phyloP scores from a whole-genome alignment of 2,113 vertebrate species.

The Proteles cristata region DNA sequence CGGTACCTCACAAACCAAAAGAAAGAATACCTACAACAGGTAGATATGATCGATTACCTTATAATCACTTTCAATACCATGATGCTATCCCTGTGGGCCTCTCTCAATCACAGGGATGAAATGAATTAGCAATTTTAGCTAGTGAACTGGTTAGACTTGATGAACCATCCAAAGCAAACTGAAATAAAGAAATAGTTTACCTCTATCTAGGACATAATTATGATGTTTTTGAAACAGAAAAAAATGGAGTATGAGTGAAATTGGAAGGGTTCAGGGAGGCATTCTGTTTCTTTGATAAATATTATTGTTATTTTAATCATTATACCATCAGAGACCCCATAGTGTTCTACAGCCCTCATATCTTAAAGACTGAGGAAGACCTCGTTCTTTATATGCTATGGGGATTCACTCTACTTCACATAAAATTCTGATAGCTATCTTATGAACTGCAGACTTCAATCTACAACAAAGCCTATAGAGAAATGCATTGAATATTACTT shows the following conservation, averaged over 20 bases:
- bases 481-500: background rate
- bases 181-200: background rate
- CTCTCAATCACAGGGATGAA: background rate
- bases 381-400: background rate
- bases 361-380: background rate
- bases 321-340: background rate
- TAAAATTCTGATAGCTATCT: background rate
- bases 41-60: background rate
- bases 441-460: background rate
- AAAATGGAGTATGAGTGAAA: background rate
- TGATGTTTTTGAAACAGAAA: background rate
- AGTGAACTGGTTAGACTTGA: background rate
- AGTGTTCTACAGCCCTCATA: background rate
- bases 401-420: background rate
- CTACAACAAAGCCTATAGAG: background rate
- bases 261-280: background rate
- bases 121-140: background rate
- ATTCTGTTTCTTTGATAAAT: background rate
- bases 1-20: background rate
- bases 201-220: background rate
- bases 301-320: background rate
- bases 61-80: background rate
- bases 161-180: background rate
- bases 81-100: background rate
- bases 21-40: background rate